Evolutionary conservation across 2,797 vertebrate species (phyloP), one percentile per base, ranked within the genome.

Genomic region (Emys orbicularis): DNA sequence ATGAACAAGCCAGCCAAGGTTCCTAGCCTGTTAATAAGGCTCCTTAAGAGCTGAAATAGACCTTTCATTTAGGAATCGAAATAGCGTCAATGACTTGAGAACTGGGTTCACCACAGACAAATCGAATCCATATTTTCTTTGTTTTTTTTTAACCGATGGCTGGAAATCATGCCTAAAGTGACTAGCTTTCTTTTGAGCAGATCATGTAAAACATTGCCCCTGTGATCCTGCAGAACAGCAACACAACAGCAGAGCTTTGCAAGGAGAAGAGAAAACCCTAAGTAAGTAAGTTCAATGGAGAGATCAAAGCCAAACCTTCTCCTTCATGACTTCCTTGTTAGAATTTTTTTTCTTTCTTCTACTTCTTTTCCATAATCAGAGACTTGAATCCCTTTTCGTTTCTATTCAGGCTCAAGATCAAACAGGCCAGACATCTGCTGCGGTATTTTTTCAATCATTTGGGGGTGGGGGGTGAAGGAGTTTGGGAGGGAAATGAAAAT

Each of bases 301-400:
- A 98, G 97, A 98, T 98, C 97, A 98, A 98, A 98, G 98, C 86
- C 82, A 95, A 89, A 95, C 96, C 97, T 97, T 87, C 95, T 96
- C 96, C 97, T 97, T 97, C 96, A 81, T 83, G 72, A 97, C 95
- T 98, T 94, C 91, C 97, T 92, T 94, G 93, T 96, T 97, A 81
- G 80, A 89, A 19, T 84, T 95, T 96, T 97, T 94, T 94, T 57
- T 19, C 6, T 94, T 90, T 91, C 91, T 92, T 93, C 93, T 96
- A 74, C 86, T 74, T 94, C 94, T 94, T 91, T 87, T 16, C 96
- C 96, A 94, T 96, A 98, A 97, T 98, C 97, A 97, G 97, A 96
- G 94, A 93, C 97, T 97, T 84, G 6, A 97, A 90, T 97, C 81
- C 92, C 97, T 96, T 95, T 97, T 93, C 87, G 91, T 97, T 93